phyloP scores from a whole-genome alignment of 2,113 vertebrate genomes.

The Turnix velox region DNA sequence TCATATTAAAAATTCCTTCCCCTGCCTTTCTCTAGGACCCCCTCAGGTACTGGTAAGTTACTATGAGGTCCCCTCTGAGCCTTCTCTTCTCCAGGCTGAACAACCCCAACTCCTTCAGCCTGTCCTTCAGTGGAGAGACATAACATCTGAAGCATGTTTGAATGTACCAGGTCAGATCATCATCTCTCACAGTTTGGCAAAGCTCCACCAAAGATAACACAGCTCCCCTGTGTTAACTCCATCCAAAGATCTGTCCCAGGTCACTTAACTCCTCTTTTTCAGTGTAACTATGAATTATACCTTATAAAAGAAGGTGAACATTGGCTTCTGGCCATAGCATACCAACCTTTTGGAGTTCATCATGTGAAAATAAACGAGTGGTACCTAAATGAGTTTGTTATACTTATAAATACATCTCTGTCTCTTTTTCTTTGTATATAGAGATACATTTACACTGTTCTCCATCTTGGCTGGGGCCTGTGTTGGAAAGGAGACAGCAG shows the following conservation, averaged over 20 bases:
- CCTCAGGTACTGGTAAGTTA: too few relatives aligned
- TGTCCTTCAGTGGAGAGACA: background rate
- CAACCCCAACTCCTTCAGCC: too few relatives aligned
- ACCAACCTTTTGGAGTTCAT: background rate
- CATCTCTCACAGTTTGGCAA: background rate
- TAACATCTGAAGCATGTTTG: background rate
- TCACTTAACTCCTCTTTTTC: background rate
- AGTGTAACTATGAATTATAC: background rate
- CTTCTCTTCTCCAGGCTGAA: too few relatives aligned
- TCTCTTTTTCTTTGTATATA: background rate
- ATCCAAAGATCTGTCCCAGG: background rate
- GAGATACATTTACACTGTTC: background rate
- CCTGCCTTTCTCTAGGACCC: too few relatives aligned
- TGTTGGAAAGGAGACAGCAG: conserved; percentile 50
- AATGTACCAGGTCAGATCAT: background rate
- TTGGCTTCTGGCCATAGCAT: background rate
- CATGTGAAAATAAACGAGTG: background rate
- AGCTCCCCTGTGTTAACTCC: background rate
- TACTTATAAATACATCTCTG: background rate
- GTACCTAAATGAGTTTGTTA: background rate
- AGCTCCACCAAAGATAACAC: background rate
- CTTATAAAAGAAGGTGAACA: background rate
- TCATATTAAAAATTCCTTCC: too few relatives aligned
- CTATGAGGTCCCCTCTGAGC: too few relatives aligned
- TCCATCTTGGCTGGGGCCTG: background rate